phyloP scores from a whole-genome alignment of 1,140 invertebrate genomes.

The Asbolus verrucosus region DNA sequence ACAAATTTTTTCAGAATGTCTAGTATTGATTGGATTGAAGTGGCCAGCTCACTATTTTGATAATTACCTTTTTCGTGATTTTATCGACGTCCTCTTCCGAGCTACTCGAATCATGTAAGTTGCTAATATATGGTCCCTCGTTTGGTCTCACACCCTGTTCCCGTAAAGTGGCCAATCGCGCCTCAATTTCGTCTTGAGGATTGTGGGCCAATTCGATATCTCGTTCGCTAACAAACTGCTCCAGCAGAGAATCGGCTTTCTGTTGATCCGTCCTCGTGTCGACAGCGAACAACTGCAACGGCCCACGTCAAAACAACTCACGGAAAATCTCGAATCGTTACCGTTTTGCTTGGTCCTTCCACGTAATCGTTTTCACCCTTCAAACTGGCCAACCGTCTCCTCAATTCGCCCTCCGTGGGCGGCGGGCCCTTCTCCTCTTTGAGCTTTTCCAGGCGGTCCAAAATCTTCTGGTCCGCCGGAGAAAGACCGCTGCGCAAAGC shows the following conservation, averaged over 20 bases:
- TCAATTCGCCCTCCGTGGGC: slow-evolving; percentile 68
- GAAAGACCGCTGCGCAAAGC: slow-evolving; percentile 63
- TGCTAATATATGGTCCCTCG: slow-evolving; percentile 57
- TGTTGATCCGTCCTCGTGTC: slow-evolving; percentile 70
- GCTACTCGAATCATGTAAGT: slow-evolving; percentile 63
- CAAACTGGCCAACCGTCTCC: slow-evolving; percentile 69
- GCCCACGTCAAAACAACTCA: neutral
- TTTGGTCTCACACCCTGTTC: slow-evolving; percentile 62
- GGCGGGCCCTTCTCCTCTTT: slow-evolving; percentile 66
- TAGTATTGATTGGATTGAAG: too few species aligned
- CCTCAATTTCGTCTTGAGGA: slow-evolving; percentile 68
- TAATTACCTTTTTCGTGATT: slow-evolving; percentile 62
- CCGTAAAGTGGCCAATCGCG: slow-evolving; percentile 64
- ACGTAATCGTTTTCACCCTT: slow-evolving; percentile 65
- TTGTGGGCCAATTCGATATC: slow-evolving; percentile 68
- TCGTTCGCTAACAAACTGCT: slow-evolving; percentile 71
- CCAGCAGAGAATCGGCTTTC: slow-evolving; percentile 72
- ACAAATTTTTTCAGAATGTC: too few species aligned
- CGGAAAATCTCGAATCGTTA: slow-evolving; percentile 37
- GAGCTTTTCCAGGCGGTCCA: slow-evolving; percentile 71
- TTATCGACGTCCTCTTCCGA: slow-evolving; percentile 66
- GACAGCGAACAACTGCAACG: slow-evolving; percentile 42
- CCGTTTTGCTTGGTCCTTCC: slow-evolving; percentile 56
- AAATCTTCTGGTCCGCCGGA: slow-evolving; percentile 68
- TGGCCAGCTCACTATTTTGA: neutral